Conservation (phyloP, 2,797 vertebrate genomes). For the Caiman crocodilus region DNA sequence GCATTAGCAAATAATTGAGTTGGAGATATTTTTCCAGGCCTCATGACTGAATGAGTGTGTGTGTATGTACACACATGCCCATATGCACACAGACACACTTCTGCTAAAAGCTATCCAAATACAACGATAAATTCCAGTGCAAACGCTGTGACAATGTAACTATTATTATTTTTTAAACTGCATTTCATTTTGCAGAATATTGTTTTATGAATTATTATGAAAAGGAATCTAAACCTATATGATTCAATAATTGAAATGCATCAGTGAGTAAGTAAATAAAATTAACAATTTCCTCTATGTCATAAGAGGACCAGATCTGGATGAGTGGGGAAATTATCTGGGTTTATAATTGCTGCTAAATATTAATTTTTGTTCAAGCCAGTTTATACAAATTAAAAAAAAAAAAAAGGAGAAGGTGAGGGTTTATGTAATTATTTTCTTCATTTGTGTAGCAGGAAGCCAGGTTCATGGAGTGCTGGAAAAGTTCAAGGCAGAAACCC, state of each 20-base stretch:
- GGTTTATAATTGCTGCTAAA: neutral
- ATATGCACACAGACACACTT: neutral
- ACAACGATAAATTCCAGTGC: neutral
- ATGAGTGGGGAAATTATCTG: neutral
- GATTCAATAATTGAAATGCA: conserved; percentile 25
- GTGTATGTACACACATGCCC: neutral
- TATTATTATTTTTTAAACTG: conserved; percentile 25
- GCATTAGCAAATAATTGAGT: no score
- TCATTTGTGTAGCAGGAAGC: fast-evolving
- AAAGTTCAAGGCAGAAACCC: neutral
- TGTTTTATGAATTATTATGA: neutral
- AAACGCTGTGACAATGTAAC: conserved; percentile 28
- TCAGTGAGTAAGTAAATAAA: conserved; percentile 19
- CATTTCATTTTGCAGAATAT: neutral
- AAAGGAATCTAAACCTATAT: conserved; percentile 14
- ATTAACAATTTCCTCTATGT: neutral
- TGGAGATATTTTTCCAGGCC: neutral
- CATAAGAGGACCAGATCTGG: neutral
- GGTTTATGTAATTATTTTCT: neutral
- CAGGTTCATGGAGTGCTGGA: neutral
- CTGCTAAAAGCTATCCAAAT: conserved; percentile 25
- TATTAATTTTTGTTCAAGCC: neutral
- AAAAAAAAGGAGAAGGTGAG: fast-evolving
- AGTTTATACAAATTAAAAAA: neutral
- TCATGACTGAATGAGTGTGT: neutral